Base-by-base conservation (phyloP, 2,888 invertebrate species). In the Rhingia rostrata region DNA sequence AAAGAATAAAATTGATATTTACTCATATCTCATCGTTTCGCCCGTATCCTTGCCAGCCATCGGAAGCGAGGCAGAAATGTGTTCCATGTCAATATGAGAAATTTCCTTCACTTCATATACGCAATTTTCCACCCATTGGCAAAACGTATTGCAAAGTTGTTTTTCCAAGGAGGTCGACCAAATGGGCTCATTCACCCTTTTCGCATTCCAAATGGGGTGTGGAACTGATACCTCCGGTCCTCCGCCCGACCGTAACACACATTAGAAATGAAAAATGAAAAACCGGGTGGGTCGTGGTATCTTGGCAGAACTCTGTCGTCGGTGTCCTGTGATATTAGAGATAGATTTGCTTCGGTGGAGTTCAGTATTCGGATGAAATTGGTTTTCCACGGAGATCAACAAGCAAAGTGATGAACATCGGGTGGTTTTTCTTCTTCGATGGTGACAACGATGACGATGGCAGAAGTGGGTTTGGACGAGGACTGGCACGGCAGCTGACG, bases 1-100 rank as follows among this genome's bases (percentile, higher is more conserved):
- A 63, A 81, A 61, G 64, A 81, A 80, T 81, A 81, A 85, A 85
- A 85, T 85, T 85, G 81, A 85, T 85, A 85, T 81, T 77, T 39
- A 45, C 72, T 66, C 85, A 85, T 85, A 81, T 81, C 80, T 74
- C 80, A 75, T 84, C 66, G 12, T 54, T 43, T 61, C 33, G 39
- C 33, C 58, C 33, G 53, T 14, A 9, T 51, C 35, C 49, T 47
- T 33, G 22, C 12, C 9, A 53, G 22, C 54, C 58, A 53, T 45
- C 12, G 67, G 7, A 37, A 14, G 14, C 35, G 10, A 41, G 69
- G 69, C 78, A 56, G 43, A 80, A 84, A 80, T 70, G 70, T 80
- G 80, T 75, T 80, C 47, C 60, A 84, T 75, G 84, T 84, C 84
- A 84, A 84, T 80, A 84, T 75, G 80, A 80, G 79, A 80, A 84